Percentiles rank a stretch among this genome's conserved stretches.
Evolutionary conservation across 2,797 vertebrate genomes (phyloP).

Genomic region (Diceros bicornis): DNA sequence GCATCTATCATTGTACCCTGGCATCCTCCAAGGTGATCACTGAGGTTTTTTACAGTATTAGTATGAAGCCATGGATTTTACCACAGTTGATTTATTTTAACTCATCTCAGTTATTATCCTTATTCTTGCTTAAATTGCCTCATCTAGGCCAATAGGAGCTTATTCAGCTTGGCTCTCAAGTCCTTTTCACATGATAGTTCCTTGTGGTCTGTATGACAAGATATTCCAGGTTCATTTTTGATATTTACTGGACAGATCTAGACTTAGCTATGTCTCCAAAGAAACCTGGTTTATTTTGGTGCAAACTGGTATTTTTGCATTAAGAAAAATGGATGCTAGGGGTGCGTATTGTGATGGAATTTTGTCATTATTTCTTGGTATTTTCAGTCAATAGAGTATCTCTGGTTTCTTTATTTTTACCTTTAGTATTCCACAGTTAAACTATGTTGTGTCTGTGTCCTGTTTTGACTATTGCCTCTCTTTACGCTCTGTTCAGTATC

Average conservation of each 20-base stretch:
- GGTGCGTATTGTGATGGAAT: neutral
- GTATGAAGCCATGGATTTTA: neutral
- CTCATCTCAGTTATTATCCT: neutral
- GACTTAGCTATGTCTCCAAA: neutral
- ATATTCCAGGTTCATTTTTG: constrained; percentile 1
- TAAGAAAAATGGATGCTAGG: neutral
- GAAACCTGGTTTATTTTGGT: constrained; percentile 5
- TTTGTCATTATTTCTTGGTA: constrained; percentile 36
- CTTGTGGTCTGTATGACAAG: neutral
- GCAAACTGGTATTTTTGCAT: neutral
- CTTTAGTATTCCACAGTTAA: neutral
- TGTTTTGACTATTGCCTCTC: neutral
- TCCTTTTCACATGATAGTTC: neutral
- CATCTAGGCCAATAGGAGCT: neutral
- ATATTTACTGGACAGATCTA: neutral
- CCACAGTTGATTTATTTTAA: neutral
- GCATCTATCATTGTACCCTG: neutral
- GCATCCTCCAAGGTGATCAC: neutral
- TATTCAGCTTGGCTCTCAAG: neutral
- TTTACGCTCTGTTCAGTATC: neutral
- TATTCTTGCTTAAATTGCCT: neutral
- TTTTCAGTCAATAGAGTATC: neutral
- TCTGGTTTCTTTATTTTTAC: neutral
- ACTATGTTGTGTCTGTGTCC: neutral
- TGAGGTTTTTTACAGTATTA: neutral